Conservation (phyloP, 30 jellyfish, hydroid and myxozoan genomes). For the Aurelia sp. region DNA sequence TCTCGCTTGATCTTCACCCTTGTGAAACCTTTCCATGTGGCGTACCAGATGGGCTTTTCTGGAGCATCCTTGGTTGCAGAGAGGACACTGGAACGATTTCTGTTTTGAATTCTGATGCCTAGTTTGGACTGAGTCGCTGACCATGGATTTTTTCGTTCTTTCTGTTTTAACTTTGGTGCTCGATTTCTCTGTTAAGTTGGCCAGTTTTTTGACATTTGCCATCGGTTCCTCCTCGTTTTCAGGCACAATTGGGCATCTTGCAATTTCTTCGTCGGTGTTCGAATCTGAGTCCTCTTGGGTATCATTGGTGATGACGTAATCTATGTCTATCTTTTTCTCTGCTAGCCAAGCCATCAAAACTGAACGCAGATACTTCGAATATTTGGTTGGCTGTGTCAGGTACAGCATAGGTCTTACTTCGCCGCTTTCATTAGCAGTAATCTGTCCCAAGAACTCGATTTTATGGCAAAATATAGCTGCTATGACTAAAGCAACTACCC, state of each 20-base stretch:
- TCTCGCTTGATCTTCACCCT: not conserved
- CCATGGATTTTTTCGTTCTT: not conserved
- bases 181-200: not conserved
- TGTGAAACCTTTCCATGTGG: not conserved
- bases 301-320: not conserved
- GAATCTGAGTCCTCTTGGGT: not conserved
- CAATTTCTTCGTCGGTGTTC: not conserved
- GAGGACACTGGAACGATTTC: not conserved
- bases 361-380: not conserved
- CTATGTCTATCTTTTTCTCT: not conserved
- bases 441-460: not conserved
- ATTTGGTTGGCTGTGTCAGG: not conserved
- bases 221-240: not conserved
- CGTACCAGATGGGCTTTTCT: not conserved
- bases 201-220: not conserved
- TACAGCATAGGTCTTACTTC: not conserved
- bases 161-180: not conserved
- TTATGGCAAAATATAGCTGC: slow-evolving; percentile 1
- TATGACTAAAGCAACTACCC: not conserved
- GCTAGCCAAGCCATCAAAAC: not conserved
- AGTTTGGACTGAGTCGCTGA: not conserved
- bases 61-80: not conserved
- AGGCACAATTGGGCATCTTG: not conserved
- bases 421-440: not conserved
- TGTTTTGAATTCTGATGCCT: not conserved